phyloP scores from a whole-genome alignment of 1,140 invertebrate genomes.

The Trichoplusia ni region DNA sequence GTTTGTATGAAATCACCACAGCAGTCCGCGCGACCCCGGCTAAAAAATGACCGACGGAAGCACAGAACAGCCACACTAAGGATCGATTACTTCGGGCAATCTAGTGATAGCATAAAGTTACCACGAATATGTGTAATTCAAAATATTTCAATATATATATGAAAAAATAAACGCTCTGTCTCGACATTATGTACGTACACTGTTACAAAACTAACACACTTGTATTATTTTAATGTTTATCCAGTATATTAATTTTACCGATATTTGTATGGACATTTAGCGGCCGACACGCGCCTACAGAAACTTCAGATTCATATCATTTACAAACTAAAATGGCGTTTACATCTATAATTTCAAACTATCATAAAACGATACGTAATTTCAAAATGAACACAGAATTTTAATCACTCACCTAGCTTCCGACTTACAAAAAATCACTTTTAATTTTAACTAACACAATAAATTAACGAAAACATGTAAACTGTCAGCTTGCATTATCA shows the following conservation, averaged over 20 bases:
- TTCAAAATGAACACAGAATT: background rate
- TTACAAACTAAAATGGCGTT: background rate
- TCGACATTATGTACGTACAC: conserved; percentile 47
- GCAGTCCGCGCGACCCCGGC: background rate
- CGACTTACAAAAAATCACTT: conserved; percentile 19
- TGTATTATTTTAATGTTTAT: conserved; percentile 32
- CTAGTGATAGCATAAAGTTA: background rate
- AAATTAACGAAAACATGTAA: conserved; percentile 44
- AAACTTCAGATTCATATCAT: background rate
- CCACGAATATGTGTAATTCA: conserved; percentile 22
- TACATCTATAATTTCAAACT: too few relatives aligned
- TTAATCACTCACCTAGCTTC: background rate
- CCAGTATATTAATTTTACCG: conserved; percentile 33
- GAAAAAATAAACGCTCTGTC: conserved; percentile 73
- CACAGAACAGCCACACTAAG: conserved; percentile 8
- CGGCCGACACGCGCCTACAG: conserved; percentile 1
- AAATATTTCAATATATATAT: conserved; percentile 41
- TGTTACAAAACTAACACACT: conserved; percentile 59
- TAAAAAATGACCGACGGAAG: background rate
- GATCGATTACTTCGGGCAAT: too few relatives aligned
- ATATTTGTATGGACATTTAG: conserved; percentile 60
- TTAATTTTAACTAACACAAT: conserved; percentile 45
- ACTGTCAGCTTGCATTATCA: conserved; percentile 31
- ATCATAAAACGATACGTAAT: too few relatives aligned
- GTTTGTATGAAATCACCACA: background rate